A percentile compares a stretch with the other conserved stretches of the same genome.
Evolutionary conservation across 1,140 invertebrate species (phyloP).

Genomic region (Ceratina calcarata): DNA sequence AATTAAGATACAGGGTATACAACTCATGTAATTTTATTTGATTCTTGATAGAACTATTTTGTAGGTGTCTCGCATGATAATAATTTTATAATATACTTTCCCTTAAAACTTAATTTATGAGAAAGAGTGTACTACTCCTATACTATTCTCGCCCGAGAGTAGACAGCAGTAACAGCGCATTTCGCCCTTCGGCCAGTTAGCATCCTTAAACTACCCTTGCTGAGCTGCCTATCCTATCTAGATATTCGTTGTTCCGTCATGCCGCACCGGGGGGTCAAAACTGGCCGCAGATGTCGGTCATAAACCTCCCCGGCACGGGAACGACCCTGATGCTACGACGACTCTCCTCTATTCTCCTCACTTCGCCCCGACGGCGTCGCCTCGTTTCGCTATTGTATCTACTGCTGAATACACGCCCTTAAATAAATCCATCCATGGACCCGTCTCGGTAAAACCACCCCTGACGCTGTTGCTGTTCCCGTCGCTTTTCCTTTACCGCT

Average conservation of each 20-base stretch:
- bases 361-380: conserved; percentile 49
- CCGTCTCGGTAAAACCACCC: conserved; percentile 43
- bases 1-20: too few species aligned
- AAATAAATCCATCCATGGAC: conserved; percentile 76
- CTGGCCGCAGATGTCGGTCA: conserved; percentile 79
- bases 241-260: conserved; percentile 75
- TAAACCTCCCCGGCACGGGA: conserved; percentile 65
- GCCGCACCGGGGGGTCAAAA: conserved; percentile 75
- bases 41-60: too few species aligned
- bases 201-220: conserved; percentile 63
- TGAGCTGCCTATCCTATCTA: conserved; percentile 30
- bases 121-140: neutral
- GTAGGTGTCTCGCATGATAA: too few species aligned
- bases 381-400: conserved; percentile 71
- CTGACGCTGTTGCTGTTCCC: conserved; percentile 38
- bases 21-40: too few species aligned
- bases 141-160: too few species aligned
- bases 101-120: too few species aligned
- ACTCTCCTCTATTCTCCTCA: conserved; percentile 15
- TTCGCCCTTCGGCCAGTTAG: conserved; percentile 67
- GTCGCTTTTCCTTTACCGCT: conserved; percentile 33
- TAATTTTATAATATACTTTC: too few species aligned
- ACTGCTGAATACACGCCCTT: conserved; percentile 77
- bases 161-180: conserved; percentile 30
- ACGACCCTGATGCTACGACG: conserved; percentile 43